Evolutionary conservation across 2,888 invertebrate species (phyloP).

Genomic region (Kuschelorhynchus macadamiae): DNA sequence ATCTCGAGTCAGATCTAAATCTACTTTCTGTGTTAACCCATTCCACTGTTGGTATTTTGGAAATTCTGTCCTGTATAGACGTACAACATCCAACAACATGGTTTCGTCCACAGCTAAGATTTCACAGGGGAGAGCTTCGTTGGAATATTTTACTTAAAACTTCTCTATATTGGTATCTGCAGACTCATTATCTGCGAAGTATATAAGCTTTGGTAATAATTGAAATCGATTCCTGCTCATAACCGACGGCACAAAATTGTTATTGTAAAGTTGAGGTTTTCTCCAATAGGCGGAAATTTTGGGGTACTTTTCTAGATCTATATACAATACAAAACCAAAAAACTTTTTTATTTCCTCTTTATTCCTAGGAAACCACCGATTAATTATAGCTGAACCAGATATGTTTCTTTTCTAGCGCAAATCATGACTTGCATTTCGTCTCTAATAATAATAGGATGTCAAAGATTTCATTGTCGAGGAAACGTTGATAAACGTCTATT

Average conservation of each 20-base stretch:
- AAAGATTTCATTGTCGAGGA: background rate
- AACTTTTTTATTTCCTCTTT: background rate
- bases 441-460: background rate
- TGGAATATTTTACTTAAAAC: background rate
- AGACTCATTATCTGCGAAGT: background rate
- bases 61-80: too few species aligned
- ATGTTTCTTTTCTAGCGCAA: background rate
- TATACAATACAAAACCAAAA: conserved; percentile 1
- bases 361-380: background rate
- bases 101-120: background rate
- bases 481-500: too few species aligned
- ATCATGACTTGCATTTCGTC: background rate
- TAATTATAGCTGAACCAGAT: background rate
- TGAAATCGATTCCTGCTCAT: background rate
- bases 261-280: background rate
- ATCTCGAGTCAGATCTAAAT: too few species aligned
- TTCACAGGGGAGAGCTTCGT: background rate
- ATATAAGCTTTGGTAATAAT: background rate
- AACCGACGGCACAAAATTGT: background rate
- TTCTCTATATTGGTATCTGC: background rate
- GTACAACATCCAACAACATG: too few species aligned
- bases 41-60: too few species aligned
- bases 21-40: too few species aligned
- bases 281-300: background rate
- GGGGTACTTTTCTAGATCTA: background rate